Percentiles rank a stretch among this genome's conserved stretches.
Evolutionary conservation across 2,113 vertebrate genomes (phyloP).

Genomic region (Etheostoma cragini): DNA sequence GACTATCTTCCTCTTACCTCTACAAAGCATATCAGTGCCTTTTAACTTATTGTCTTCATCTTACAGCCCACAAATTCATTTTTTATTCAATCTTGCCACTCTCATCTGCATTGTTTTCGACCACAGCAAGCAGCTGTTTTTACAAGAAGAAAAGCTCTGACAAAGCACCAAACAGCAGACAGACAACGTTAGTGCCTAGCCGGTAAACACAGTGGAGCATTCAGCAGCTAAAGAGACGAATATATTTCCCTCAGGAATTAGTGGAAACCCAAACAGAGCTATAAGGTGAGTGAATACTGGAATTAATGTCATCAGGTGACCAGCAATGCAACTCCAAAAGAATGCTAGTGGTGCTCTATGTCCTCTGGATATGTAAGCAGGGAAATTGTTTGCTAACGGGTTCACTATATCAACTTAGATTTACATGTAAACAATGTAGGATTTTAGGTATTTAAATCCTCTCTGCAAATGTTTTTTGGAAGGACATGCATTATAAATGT

Average conservation of each 20-base stretch:
- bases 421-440: conserved; percentile 4
- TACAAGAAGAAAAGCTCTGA: not conserved
- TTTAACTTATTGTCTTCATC: not conserved
- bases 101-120: not conserved
- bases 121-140: not conserved
- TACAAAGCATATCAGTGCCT: not conserved
- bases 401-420: conserved; percentile 7
- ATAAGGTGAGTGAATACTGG: not conserved
- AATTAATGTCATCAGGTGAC: not conserved
- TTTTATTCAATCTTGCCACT: not conserved
- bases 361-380: not conserved
- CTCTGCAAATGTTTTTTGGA: conserved; percentile 5
- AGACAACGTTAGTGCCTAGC: not conserved
- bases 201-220: not conserved
- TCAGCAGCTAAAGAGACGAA: not conserved
- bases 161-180: not conserved
- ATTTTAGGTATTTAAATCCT: not conserved
- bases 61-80: not conserved
- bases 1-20: not conserved
- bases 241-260: conserved; percentile 8
- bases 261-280: not conserved
- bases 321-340: not conserved
- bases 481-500: not conserved
- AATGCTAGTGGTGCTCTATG: conserved; percentile 8
- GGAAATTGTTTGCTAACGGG: not conserved